These are phyloP conservation scores for Sialis fuliginosa DNA, from an alignment of 2,888 invertebrate species.

Conservation along the genomic window DNA sequence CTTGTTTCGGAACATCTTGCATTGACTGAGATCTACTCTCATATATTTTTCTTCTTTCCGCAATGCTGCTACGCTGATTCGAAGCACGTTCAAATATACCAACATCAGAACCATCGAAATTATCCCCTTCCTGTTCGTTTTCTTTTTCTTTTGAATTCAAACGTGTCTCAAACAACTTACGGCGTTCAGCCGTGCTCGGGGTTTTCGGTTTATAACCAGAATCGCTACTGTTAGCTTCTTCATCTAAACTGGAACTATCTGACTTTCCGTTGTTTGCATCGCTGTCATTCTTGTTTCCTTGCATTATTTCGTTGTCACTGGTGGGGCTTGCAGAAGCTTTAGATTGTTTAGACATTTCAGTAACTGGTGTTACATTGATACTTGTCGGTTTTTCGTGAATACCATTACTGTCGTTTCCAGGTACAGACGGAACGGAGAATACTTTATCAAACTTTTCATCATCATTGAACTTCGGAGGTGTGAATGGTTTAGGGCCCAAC, in stretches of 20 bases:
- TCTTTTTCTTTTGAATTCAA: conserved; percentile 23
- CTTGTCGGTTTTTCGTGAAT: conserved; percentile 20
- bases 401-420: conserved; percentile 28
- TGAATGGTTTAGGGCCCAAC: conserved; percentile 72
- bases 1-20: conserved; percentile 29
- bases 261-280: conserved; percentile 36
- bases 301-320: conserved; percentile 7
- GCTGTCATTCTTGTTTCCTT: conserved; percentile 1
- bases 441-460: conserved; percentile 68
- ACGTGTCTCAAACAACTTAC: conserved; percentile 47
- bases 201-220: conserved; percentile 55
- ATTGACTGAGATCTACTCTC: conserved; percentile 56
- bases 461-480: conserved; percentile 52
- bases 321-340: conserved; percentile 4
- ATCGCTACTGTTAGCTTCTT: conserved; percentile 41
- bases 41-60: conserved; percentile 58
- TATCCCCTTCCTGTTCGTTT: conserved; percentile 16
- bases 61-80: conserved; percentile 51
- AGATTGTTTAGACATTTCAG: conserved; percentile 23
- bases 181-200: conserved; percentile 61
- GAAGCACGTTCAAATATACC: conserved; percentile 39
- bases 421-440: conserved; percentile 61
- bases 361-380: conserved; percentile 16
- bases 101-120: conserved; percentile 29
- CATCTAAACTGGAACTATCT: conserved; percentile 39